Conservation (phyloP, 2,113 vertebrate species). For the Leiothrix lutea region DNA sequence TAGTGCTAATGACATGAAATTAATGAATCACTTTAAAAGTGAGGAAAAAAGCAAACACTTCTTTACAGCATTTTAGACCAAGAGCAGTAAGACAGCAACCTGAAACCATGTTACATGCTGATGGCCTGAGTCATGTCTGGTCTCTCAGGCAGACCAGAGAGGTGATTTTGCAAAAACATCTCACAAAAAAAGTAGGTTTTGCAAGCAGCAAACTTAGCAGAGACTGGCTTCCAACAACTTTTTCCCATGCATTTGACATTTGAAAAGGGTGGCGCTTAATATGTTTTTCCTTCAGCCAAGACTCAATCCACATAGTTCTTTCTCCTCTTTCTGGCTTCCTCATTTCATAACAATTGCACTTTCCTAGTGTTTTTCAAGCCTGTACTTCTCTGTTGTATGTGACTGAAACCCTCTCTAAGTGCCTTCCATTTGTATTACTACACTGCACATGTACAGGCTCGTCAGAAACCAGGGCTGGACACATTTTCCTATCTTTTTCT, state of each 20-base stretch:
- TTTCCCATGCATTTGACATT: constrained; percentile 11
- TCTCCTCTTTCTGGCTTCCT: background rate
- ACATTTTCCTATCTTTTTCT: background rate
- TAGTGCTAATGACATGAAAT: constrained; percentile 22
- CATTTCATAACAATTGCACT: background rate
- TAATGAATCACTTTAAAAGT: constrained; percentile 24
- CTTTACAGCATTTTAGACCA: background rate
- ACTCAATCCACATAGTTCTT: background rate
- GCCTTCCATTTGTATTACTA: background rate
- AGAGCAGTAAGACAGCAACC: constrained; percentile 18
- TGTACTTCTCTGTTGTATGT: background rate
- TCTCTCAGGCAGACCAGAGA: background rate
- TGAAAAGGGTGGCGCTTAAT: background rate
- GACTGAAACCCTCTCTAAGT: background rate
- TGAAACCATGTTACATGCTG: constrained; percentile 19
- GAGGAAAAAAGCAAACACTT: constrained; percentile 26
- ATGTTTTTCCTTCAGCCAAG: constrained; percentile 14
- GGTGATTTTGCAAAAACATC: constrained; percentile 15
- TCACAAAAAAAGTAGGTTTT: background rate
- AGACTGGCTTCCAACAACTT: background rate
- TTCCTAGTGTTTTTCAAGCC: background rate
- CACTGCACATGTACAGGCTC: background rate
- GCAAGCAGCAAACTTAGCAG: background rate
- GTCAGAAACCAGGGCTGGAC: background rate
- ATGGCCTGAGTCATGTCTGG: constrained; percentile 48